Evolutionary conservation across 2,888 invertebrate genomes (phyloP).

Genomic region (Caenorhabditis sp.): DNA sequence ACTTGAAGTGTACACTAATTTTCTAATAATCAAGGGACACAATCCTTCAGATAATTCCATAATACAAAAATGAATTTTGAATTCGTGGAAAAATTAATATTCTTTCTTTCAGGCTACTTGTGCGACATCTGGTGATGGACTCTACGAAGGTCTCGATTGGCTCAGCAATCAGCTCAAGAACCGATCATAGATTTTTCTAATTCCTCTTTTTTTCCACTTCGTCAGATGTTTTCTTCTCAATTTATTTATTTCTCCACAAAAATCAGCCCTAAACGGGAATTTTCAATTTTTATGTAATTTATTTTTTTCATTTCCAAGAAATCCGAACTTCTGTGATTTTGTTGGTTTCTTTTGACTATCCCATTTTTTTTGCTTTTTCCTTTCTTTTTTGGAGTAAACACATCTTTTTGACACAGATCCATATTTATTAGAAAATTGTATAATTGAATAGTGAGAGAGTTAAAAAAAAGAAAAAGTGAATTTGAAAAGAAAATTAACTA

Average conservation of each 20-base stretch:
- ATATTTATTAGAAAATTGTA: not conserved
- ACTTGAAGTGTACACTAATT: no score
- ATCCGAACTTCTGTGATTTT: slow-evolving; percentile 3
- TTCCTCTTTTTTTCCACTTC: not conserved
- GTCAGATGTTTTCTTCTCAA: not conserved
- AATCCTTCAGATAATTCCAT: no score
- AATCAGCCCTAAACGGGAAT: not conserved
- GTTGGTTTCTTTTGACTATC: not conserved
- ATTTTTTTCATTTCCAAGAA: not conserved
- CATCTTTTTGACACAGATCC: not conserved
- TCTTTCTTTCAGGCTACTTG: slow-evolving; percentile 77
- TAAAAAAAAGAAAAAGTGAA: slow-evolving; percentile 4
- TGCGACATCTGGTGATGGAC: slow-evolving; percentile 97
- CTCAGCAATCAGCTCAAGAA: slow-evolving; percentile 99
- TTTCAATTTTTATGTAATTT: not conserved
- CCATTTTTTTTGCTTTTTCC: not conserved
- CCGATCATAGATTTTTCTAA: slow-evolving; percentile 60
- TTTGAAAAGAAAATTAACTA: slow-evolving; percentile 32
- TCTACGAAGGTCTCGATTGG: slow-evolving; percentile 99
- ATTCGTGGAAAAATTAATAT: no score
- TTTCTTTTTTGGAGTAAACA: not conserved
- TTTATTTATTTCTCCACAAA: not conserved
- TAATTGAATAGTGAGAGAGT: not conserved
- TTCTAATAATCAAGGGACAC: no score
- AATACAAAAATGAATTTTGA: no score